Conservation (phyloP, 2,888 invertebrate species). For the Pteria penguin region DNA sequence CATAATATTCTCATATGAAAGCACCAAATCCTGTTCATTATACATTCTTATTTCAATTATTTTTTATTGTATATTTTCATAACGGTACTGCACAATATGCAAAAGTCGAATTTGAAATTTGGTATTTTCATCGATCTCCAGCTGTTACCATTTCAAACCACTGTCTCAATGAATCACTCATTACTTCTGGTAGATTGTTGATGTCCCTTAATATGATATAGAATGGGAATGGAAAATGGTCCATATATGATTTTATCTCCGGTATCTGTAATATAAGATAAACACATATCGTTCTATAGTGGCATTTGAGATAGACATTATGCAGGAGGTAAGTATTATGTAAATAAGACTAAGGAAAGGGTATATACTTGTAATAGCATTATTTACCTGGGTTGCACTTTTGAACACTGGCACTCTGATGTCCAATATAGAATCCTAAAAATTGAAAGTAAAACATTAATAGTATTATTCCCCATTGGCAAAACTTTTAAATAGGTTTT, state of each 20-base stretch:
- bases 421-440: slow-evolving; percentile 93
- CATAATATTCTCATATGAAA: slow-evolving; percentile 36
- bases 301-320: too few species aligned
- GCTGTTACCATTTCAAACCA: slow-evolving; percentile 96
- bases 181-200: slow-evolving; percentile 90
- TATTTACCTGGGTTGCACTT: slow-evolving; percentile 82
- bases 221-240: slow-evolving; percentile 98
- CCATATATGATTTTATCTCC: slow-evolving; percentile 90
- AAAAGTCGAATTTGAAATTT: not conserved
- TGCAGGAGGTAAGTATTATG: too few species aligned
- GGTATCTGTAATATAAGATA: slow-evolving; percentile 72
- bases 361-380: not conserved
- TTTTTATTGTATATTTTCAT: too few species aligned
- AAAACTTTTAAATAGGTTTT: too few species aligned
- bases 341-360: not conserved
- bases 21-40: too few species aligned
- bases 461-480: too few species aligned
- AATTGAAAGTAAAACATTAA: too few species aligned
- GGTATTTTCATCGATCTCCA: slow-evolving; percentile 27
- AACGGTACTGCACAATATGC: too few species aligned
- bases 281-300: too few species aligned
- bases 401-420: slow-evolving; percentile 89
- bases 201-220: slow-evolving; percentile 96
- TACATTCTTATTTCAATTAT: too few species aligned
- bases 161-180: slow-evolving; percentile 97